Conservation (phyloP, 2,888 invertebrate genomes). For the Parnassius smintheus region DNA sequence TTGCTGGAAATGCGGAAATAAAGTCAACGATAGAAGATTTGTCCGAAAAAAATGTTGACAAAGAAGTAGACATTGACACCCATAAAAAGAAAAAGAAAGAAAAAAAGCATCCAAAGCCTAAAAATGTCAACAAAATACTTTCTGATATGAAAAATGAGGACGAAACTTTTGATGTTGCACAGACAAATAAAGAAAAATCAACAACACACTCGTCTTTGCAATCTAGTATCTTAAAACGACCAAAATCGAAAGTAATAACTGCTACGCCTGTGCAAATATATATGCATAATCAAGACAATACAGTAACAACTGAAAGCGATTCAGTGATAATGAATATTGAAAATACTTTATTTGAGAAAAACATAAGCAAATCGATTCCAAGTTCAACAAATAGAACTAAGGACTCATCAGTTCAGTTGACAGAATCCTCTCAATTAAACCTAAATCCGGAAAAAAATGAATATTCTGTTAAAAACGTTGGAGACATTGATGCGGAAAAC, state of each 20-base stretch:
- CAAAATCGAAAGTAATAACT: constrained; percentile 58
- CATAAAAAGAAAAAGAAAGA: constrained; percentile 47
- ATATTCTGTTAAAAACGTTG: constrained; percentile 1
- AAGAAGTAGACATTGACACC: constrained; percentile 29
- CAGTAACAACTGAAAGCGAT: background rate
- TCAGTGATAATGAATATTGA: background rate
- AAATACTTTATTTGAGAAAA: background rate
- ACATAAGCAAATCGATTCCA: background rate
- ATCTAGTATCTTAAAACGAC: constrained; percentile 36
- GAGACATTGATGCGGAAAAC: background rate
- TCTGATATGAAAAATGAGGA: background rate
- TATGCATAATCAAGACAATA: background rate
- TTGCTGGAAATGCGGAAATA: background rate
- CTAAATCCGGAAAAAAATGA: background rate
- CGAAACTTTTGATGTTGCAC: background rate
- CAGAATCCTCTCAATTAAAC: background rate
- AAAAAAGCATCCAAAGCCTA: constrained; percentile 35
- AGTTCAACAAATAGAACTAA: background rate
- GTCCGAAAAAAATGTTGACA: constrained; percentile 6
- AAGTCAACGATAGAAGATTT: constrained; percentile 17
- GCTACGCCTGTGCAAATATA: constrained; percentile 63
- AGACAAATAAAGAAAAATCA: background rate
- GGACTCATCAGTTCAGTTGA: background rate
- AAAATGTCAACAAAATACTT: constrained; percentile 20
- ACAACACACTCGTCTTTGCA: background rate